These are phyloP conservation scores for Burhinus oedicnemus DNA, from an alignment of 2,113 vertebrate species.

Conservation along the genomic window DNA sequence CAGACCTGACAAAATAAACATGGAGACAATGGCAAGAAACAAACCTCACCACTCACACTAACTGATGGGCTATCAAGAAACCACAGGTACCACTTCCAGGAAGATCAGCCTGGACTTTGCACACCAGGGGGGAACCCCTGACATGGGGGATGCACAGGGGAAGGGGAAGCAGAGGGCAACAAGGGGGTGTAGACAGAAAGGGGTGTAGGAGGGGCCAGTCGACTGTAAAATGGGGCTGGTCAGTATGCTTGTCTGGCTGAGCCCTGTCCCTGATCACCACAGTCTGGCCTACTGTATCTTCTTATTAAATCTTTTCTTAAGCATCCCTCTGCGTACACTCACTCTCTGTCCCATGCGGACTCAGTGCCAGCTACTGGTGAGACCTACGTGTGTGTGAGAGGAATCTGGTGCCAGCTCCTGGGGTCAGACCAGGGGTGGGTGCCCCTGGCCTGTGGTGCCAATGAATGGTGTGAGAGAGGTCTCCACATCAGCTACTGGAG, in stretches of 20 bases:
- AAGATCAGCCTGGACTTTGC: background rate
- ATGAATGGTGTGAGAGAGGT: rapidly evolving
- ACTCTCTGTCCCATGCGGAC: background rate
- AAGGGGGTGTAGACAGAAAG: background rate
- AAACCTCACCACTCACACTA: background rate
- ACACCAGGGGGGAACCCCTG: background rate
- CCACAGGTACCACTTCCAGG: background rate
- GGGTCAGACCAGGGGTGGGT: background rate
- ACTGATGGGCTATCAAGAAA: background rate
- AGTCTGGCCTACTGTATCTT: background rate
- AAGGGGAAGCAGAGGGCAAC: background rate
- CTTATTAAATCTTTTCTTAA: background rate
- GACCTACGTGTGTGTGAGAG: background rate
- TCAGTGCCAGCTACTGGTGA: background rate
- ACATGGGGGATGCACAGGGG: background rate
- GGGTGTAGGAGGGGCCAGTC: no score
- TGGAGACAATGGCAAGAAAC: background rate
- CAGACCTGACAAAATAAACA: background rate
- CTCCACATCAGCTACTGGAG: background rate
- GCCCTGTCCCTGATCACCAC: background rate
- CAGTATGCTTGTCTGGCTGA: no score
- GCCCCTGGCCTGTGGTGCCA: background rate
- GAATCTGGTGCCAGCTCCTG: background rate
- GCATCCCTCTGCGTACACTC: no score
- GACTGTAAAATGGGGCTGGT: background rate